Percentiles rank a stretch among this genome's conserved stretches.
Conservation (phyloP, 2,888 invertebrate genomes). For the Lamellibrachia columna region DNA sequence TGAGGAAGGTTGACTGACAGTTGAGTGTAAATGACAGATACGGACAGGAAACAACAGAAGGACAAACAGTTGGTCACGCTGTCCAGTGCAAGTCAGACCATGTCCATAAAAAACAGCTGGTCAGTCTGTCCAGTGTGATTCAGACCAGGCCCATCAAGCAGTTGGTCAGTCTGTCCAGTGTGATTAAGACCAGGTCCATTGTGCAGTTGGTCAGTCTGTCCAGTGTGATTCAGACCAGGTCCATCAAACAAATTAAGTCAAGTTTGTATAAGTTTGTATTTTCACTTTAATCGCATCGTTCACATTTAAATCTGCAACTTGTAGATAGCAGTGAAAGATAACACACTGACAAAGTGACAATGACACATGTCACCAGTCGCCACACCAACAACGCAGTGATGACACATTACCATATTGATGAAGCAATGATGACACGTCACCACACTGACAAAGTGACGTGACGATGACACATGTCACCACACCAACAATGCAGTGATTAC, state of each 20-base stretch:
- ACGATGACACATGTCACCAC: background rate
- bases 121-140: no score
- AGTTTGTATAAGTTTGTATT: background rate
- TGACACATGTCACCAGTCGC: background rate
- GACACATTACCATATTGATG: background rate
- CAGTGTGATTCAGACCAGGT: no score
- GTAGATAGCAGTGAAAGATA: background rate
- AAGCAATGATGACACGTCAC: background rate
- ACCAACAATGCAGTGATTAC: background rate
- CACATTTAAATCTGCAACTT: background rate
- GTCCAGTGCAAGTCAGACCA: no score
- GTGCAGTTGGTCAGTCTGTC: no score
- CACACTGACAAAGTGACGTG: background rate
- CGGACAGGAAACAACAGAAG: background rate
- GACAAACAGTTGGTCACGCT: background rate
- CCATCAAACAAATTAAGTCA: background rate
- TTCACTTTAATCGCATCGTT: slow-evolving; percentile 9
- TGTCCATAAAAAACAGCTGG: background rate
- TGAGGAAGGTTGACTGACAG: background rate
- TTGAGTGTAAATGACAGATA: background rate
- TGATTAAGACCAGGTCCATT: no score
- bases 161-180: background rate
- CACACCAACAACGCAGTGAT: background rate
- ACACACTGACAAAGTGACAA: background rate
- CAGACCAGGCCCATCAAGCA: no score